Evolutionary conservation across 2,797 vertebrate species (phyloP).

Genomic region (Myripristis murdjan): DNA sequence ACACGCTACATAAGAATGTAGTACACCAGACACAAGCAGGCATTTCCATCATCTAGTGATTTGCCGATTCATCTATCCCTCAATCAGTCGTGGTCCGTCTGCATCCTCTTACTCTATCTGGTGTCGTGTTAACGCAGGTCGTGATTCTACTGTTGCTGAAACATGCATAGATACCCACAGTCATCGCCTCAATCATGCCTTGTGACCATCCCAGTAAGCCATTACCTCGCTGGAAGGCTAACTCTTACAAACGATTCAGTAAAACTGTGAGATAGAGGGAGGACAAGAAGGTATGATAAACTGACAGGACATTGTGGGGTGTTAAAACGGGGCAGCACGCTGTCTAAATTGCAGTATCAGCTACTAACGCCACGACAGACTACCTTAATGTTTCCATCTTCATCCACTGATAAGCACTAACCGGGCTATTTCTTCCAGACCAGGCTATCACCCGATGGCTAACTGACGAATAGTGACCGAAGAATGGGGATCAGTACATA

Average conservation of each 20-base stretch:
- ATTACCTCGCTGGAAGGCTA: slow-evolving; percentile 18
- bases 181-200: slow-evolving; percentile 48
- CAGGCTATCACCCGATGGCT: background rate
- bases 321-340: slow-evolving; percentile 28
- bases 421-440: slow-evolving; percentile 7
- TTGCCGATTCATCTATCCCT: slow-evolving; percentile 40
- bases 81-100: slow-evolving; percentile 32
- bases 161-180: slow-evolving; percentile 56
- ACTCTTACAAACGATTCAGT: slow-evolving; percentile 13
- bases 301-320: slow-evolving; percentile 38
- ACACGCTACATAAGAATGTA: background rate
- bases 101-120: slow-evolving; percentile 35
- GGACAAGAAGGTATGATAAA: background rate
- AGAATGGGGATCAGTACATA: slow-evolving; percentile 39
- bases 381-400: slow-evolving; percentile 1
- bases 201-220: slow-evolving; percentile 20
- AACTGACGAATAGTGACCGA: slow-evolving; percentile 14
- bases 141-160: slow-evolving; percentile 47
- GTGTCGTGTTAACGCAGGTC: slow-evolving; percentile 50
- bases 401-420: slow-evolving; percentile 13
- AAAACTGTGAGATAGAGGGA: slow-evolving; percentile 16
- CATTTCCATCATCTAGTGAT: slow-evolving; percentile 22
- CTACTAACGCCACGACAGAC: slow-evolving; percentile 3
- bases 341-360: slow-evolving; percentile 28
- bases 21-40: background rate